Evolutionary conservation across 1,140 invertebrate genomes (phyloP), one percentile per base, ranked within the genome.

Genomic region (Macrobrachium nipponense): DNA sequence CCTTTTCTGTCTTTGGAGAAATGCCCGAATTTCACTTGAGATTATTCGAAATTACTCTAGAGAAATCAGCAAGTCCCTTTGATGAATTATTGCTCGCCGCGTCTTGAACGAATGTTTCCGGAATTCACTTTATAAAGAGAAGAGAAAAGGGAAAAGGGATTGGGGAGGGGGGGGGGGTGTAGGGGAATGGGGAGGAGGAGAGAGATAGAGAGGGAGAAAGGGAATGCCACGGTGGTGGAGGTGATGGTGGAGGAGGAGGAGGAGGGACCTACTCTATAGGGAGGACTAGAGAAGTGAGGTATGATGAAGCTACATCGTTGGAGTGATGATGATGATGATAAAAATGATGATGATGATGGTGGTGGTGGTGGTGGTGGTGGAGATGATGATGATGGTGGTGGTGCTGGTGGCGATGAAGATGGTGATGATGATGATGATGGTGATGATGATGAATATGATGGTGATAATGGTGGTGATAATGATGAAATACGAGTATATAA

Each of bases 11-110:
- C 51, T 51, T 51, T 51, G 51, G 51, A 51, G 51, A 36, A 36
- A 20, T 27, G 36, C 20, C 66, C 66, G 66, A 68, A 68, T 68
- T 68, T 68, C 66, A 68, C 20, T 68, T 36, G 20, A 68, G 66
- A 68, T 68, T 68, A 68, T 68, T 68, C 36, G 36, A 36, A 68
- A 68, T 68, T 68, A 68, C 66, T 68, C 66, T 68, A 36, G 66
- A 68, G 66, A 68, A 68, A 68, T 68, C 66, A 68, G 66, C 20
- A 68, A 68, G 20, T 68, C 66, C 66, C 66, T 68, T 68, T 68
- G 66, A 68, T 68, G 66, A 68, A 68, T 68, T 68, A 68, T 68
- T 68, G 66, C 66, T 36, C 66, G 36, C 20, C 8, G 66, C 66
- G 20, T 68, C 66, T 68, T 51, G 66, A 68, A 36, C 66, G 66